These are phyloP conservation scores for Limonius californicus DNA, from an alignment of 1,140 invertebrate species.

Conservation along the genomic window DNA sequence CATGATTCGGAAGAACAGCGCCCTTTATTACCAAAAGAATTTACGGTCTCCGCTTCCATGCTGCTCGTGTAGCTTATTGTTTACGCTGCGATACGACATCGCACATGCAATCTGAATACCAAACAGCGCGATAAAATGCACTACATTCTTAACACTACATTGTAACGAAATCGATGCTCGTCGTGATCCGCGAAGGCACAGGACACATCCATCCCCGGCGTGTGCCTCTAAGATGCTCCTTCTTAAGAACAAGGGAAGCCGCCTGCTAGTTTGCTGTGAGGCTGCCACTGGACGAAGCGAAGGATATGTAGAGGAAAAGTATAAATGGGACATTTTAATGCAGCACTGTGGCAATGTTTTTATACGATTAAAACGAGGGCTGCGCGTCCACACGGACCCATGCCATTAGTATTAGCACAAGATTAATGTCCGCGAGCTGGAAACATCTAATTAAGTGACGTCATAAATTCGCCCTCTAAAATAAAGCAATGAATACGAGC, in stretches of 20 bases:
- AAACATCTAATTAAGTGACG: conserved; percentile 34
- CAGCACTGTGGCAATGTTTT: conserved; percentile 22
- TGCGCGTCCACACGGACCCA: conserved; percentile 21
- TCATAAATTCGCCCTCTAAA: conserved; percentile 30
- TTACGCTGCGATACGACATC: conserved; percentile 13
- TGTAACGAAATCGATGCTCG: conserved; percentile 1
- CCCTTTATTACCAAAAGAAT: conserved; percentile 19
- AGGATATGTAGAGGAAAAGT: conserved; percentile 14
- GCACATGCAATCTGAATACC: conserved; percentile 22
- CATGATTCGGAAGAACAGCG: conserved; percentile 6
- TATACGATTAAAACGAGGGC: conserved; percentile 23
- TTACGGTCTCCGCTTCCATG: conserved; percentile 13
- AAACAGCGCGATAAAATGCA: conserved; percentile 20
- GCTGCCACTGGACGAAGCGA: too few relatives aligned
- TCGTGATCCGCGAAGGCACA: too few relatives aligned
- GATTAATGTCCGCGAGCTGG: conserved; percentile 29
- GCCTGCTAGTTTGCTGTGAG: too few relatives aligned
- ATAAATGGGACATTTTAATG: conserved; percentile 20
- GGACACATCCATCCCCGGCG: not conserved
- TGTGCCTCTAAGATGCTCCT: not conserved
- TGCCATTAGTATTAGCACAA: conserved; percentile 31
- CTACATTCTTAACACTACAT: conserved; percentile 19
- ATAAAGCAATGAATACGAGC: conserved; percentile 27
- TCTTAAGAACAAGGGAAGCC: not conserved
- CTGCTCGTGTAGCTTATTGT: too few relatives aligned